Evolutionary conservation across 2,888 invertebrate species (phyloP), one percentile per base, ranked within the genome.

Genomic region (Frankliniella fusca): DNA sequence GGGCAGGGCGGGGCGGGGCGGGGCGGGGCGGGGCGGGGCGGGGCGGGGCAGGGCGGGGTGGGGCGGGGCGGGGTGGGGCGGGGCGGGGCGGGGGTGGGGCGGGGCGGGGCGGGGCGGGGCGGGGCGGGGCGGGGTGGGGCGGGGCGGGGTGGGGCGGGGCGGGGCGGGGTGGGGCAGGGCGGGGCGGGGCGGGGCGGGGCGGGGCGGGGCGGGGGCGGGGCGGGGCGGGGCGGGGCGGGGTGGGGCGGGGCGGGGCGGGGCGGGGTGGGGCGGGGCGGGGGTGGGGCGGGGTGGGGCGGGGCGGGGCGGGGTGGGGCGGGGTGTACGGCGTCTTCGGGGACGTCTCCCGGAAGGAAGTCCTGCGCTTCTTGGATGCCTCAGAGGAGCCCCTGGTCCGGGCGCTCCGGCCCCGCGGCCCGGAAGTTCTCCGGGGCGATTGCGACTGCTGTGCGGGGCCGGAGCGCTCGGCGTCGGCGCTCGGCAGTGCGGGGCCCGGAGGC

Each of bases 391-490:
- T 61, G 8, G 61, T n/a, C 61, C 61, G 61, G 65, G 20, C 18
- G 65, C 54, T 18, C 18, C 15, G 54, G 18, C 11, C 15, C 54
- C 54, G 15, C 18, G 70, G 70, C 70, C 70, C 70, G 70, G 70
- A 70, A 70, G 70, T 70, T 70, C 70, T n/a, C 70, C 70, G 70
- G 70, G 23, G 70, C 70, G 70, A 70, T 70, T 70, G 70, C 23
- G 70, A 70, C 23, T 23, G 20, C 65, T 15, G 23, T 70, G 70
- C 54, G 54, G 54, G 54, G 54, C 54, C 50, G 50, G n/a, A n/a
- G n/a, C n/a, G n/a, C n/a, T n/a, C n/a, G n/a, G 38, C 38, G 38
- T 2, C 38, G 38, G 38, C 38, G n/a, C n/a, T n/a, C n/a, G 38
- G 38, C 38, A 5, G 38, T 38, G 38, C 38, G 38, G 38, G 38